Conservation (phyloP, 2,797 vertebrate genomes). For the Okamejei kenojei region DNA sequence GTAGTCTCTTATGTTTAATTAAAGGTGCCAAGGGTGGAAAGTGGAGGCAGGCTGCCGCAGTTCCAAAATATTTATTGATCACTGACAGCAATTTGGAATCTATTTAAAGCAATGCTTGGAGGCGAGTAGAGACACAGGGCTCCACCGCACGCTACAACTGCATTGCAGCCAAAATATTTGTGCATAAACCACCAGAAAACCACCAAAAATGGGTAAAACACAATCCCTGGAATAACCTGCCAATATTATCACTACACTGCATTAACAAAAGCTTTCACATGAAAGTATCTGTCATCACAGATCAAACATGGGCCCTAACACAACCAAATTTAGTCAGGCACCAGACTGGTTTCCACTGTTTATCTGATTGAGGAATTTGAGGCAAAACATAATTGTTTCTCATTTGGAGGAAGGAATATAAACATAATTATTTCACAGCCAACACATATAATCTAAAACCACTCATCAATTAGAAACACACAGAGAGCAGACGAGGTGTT, state of each 20-base stretch:
- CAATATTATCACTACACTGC: slow-evolving; percentile 7
- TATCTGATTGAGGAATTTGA: slow-evolving; percentile 1
- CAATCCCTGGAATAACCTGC: background rate
- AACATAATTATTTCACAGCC: background rate
- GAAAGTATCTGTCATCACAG: background rate
- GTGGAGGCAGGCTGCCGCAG: no score
- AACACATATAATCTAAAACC: background rate
- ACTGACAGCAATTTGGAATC: background rate
- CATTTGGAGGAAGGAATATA: background rate
- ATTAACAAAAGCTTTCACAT: background rate
- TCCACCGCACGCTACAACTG: background rate
- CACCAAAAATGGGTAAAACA: slow-evolving; percentile 33
- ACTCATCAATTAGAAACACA: background rate
- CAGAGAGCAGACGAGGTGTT: background rate
- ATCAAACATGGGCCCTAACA: background rate
- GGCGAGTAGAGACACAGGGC: background rate
- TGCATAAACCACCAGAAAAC: background rate
- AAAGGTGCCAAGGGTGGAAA: background rate
- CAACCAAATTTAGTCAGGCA: slow-evolving; percentile 18
- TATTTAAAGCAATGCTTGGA: background rate
- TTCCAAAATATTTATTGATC: slow-evolving; percentile 8
- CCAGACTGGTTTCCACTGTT: background rate
- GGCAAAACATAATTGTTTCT: background rate
- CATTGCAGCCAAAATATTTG: slow-evolving; percentile 20
- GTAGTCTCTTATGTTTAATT: no score